Percentiles rank a stretch among this genome's conserved stretches.
phyloP scores from a whole-genome alignment of 2,888 invertebrate genomes.

The Leptura quadrifasciata region DNA sequence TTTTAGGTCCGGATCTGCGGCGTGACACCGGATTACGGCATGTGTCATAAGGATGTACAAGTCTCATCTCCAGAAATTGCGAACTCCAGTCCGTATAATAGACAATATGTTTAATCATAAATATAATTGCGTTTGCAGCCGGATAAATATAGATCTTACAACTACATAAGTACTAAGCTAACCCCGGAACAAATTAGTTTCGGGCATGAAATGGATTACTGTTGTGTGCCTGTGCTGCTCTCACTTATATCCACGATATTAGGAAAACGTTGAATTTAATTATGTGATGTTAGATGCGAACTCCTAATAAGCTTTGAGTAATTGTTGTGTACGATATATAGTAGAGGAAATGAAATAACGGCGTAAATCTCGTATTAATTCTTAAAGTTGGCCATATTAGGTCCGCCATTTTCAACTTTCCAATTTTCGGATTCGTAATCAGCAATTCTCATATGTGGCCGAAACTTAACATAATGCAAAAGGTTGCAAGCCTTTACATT shows the following conservation, averaged over 20 bases:
- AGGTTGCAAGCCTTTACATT: too few species aligned
- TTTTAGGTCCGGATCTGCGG: constrained; percentile 27
- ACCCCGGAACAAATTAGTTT: constrained; percentile 27
- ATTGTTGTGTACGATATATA: constrained; percentile 9
- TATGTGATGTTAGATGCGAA: constrained; percentile 22
- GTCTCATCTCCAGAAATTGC: constrained; percentile 40
- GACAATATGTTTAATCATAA: constrained; percentile 42
- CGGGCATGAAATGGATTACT: constrained; percentile 18
- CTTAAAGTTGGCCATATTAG: too few species aligned
- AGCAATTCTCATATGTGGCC: too few species aligned
- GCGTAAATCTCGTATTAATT: too few species aligned
- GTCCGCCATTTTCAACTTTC: too few species aligned
- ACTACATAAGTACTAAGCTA: constrained; percentile 18
- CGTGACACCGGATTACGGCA: constrained; percentile 41
- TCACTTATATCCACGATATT: constrained; percentile 17
- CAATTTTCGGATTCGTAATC: too few species aligned
- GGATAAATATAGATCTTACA: constrained; percentile 26
- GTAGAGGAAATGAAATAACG: too few species aligned
- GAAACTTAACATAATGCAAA: too few species aligned
- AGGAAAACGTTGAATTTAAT: constrained; percentile 20
- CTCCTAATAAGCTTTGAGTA: constrained; percentile 11
- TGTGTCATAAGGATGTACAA: constrained; percentile 39
- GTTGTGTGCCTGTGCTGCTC: constrained; percentile 16
- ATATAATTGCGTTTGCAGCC: constrained; percentile 35
- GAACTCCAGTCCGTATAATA: constrained; percentile 32